Evolutionary conservation across 2,113 vertebrate genomes (phyloP).

Genomic region (Hippocampus mohnikei): DNA sequence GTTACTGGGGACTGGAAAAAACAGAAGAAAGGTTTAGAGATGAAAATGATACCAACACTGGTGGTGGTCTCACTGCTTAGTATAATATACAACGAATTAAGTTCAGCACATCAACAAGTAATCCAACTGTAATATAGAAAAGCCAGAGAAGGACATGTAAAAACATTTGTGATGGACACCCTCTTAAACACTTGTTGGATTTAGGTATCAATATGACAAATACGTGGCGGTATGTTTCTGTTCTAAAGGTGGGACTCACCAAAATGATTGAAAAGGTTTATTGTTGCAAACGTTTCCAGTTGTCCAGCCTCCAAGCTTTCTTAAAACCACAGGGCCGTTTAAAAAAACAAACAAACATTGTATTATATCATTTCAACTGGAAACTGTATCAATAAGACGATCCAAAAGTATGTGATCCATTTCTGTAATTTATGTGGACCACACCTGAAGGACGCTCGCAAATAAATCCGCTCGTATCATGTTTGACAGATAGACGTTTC

Average conservation of each 20-base stretch:
- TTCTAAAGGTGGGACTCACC: conserved; percentile 48
- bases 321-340: conserved; percentile 31
- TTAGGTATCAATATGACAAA: conserved; percentile 33
- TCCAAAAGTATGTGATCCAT: neutral
- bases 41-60: neutral
- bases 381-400: neutral
- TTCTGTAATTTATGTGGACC: neutral
- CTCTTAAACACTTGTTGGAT: conserved; percentile 34
- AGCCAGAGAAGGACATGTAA: conserved; percentile 6
- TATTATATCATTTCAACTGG: neutral
- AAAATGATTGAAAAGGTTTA: conserved; percentile 52
- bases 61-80: neutral
- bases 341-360: conserved; percentile 27
- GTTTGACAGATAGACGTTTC: neutral
- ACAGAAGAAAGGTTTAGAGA: neutral
- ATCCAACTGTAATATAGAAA: conserved; percentile 3
- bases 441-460: neutral
- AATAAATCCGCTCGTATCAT: neutral
- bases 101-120: neutral
- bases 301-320: conserved; percentile 47
- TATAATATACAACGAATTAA: neutral
- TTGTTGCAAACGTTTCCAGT: conserved; percentile 48
- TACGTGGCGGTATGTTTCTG: conserved; percentile 43
- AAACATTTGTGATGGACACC: conserved; percentile 35
- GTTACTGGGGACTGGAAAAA: neutral